Evolutionary conservation across 1,140 invertebrate genomes (phyloP).

Genomic region (Holcopasites calliopsidis): DNA sequence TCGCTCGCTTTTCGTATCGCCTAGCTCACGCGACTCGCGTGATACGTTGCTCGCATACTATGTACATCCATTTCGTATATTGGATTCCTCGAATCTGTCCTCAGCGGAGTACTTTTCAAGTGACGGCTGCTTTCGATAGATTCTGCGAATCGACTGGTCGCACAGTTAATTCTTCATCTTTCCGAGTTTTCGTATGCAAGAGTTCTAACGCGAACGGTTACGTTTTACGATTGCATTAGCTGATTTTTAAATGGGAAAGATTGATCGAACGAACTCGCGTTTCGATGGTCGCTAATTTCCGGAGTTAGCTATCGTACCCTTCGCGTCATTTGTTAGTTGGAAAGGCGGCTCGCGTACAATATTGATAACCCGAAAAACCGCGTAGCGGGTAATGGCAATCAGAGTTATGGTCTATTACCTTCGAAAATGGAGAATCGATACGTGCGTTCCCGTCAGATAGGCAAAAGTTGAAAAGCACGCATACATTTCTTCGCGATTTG

Average conservation of each 20-base stretch:
- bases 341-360: background rate
- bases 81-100: background rate
- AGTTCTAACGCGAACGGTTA: too few relatives aligned
- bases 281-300: slow-evolving; percentile 32
- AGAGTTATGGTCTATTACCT: slow-evolving; percentile 33
- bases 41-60: background rate
- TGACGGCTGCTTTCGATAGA: background rate
- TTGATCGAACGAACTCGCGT: too few relatives aligned
- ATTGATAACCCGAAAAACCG: slow-evolving; percentile 18
- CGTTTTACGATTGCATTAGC: too few relatives aligned
- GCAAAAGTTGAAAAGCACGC: slow-evolving; percentile 43
- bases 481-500: too few relatives aligned
- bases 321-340: slow-evolving; percentile 13
- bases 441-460: slow-evolving; percentile 35
- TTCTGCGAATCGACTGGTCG: background rate
- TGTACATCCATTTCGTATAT: slow-evolving; percentile 21
- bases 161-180: background rate
- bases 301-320: background rate
- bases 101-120: background rate
- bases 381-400: slow-evolving; percentile 28
- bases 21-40: background rate
- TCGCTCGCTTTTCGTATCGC: slow-evolving; percentile 2
- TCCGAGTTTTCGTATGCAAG: background rate
- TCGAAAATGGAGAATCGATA: slow-evolving; percentile 52
- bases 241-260: background rate